Evolutionary conservation across 2,888 invertebrate genomes (phyloP).

Genomic region (Chrysina gloriosa): DNA sequence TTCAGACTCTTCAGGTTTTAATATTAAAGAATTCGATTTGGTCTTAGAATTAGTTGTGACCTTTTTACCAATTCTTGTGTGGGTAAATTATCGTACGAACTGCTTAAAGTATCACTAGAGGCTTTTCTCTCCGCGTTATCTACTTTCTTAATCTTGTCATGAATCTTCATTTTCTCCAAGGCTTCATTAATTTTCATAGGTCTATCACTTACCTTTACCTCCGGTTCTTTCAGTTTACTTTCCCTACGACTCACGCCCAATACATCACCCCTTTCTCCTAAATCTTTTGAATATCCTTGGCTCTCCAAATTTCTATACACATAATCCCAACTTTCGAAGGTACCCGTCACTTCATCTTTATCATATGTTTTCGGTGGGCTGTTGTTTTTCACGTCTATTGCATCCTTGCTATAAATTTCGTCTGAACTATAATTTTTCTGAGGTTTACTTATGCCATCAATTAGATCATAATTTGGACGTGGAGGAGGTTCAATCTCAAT

Average conservation of each 20-base stretch:
- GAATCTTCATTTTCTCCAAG: slow-evolving; percentile 65
- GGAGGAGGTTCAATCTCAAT: slow-evolving; percentile 73
- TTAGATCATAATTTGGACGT: slow-evolving; percentile 53
- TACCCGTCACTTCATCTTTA: slow-evolving; percentile 74
- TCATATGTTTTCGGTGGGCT: slow-evolving; percentile 47
- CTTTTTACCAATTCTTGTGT: slow-evolving; percentile 34
- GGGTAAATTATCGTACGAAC: slow-evolving; percentile 63
- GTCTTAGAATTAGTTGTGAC: slow-evolving; percentile 13
- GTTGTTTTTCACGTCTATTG: slow-evolving; percentile 6
- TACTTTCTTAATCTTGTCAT: slow-evolving; percentile 70
- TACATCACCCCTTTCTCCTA: slow-evolving; percentile 75
- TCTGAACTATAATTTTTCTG: slow-evolving; percentile 18
- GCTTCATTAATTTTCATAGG: slow-evolving; percentile 44
- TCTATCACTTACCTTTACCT: slow-evolving; percentile 34
- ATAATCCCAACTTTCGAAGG: slow-evolving; percentile 83
- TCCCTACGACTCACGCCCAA: slow-evolving; percentile 64
- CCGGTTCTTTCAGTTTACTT: slow-evolving; percentile 26
- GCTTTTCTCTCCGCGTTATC: slow-evolving; percentile 65
- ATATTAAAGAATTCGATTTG: not conserved
- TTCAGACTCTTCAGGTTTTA: slow-evolving; percentile 58
- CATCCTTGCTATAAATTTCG: slow-evolving; percentile 29
- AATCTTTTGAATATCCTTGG: slow-evolving; percentile 76
- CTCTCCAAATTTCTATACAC: slow-evolving; percentile 82
- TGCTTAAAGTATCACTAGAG: slow-evolving; percentile 51
- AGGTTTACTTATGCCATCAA: slow-evolving; percentile 51